Conservation (phyloP, 2,113 vertebrate genomes). For the Osmerus mordax region DNA sequence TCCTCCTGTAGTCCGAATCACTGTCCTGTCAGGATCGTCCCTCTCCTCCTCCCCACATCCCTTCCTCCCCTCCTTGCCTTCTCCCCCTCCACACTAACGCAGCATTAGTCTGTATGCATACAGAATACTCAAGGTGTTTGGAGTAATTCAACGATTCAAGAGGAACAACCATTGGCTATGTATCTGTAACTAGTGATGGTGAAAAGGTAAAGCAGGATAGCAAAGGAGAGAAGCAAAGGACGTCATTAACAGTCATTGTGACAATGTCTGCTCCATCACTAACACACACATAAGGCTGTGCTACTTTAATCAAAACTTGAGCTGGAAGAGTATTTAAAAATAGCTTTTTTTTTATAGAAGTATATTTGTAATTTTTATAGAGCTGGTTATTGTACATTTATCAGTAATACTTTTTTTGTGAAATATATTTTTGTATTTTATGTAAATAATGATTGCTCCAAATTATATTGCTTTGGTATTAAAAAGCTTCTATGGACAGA, state of each 20-base stretch:
- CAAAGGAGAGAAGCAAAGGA: slow-evolving; percentile 11
- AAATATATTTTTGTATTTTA: slow-evolving; percentile 97
- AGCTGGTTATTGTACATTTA: slow-evolving; percentile 76
- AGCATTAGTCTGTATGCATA: too few relatives aligned
- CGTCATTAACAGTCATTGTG: not conserved
- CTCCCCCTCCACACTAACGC: too few relatives aligned
- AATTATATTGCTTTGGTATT: slow-evolving; percentile 50
- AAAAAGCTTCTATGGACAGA: slow-evolving; percentile 37
- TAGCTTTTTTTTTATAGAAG: slow-evolving; percentile 77
- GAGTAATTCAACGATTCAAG: too few relatives aligned
- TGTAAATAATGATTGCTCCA: slow-evolving; percentile 69
- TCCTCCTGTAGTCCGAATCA: not conserved
- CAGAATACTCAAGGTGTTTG: too few relatives aligned
- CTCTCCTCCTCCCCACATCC: not conserved
- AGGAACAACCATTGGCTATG: too few relatives aligned
- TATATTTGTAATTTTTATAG: slow-evolving; percentile 90
- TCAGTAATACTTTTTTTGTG: slow-evolving; percentile 70
- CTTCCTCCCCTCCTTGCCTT: too few relatives aligned
- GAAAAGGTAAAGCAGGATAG: too few relatives aligned
- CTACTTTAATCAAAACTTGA: slow-evolving; percentile 66
- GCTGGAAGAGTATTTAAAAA: slow-evolving; percentile 82
- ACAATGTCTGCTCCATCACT: not conserved
- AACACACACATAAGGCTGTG: slow-evolving; percentile 31
- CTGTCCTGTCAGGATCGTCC: not conserved
- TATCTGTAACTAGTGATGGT: too few relatives aligned